A percentile compares a stretch with the other conserved stretches of the same genome.
These are phyloP conservation scores for Lepidostoma basale DNA, from an alignment of 1,140 invertebrate genomes.

Conservation along the genomic window DNA sequence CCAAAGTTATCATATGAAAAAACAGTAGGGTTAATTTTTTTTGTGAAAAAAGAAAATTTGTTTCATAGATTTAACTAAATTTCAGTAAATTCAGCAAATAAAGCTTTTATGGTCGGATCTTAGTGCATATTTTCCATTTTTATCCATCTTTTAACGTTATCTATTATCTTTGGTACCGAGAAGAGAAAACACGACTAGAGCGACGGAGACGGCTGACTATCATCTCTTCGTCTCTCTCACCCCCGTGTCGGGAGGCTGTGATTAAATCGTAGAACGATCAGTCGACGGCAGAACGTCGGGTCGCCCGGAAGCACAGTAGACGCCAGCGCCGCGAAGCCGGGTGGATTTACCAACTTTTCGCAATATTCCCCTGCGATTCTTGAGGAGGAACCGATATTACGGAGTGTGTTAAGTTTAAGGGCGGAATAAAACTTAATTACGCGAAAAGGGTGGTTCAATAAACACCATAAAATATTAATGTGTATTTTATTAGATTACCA, in stretches of 20 bases:
- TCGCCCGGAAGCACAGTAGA: neutral
- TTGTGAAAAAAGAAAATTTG: too few relatives aligned
- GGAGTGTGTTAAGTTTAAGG: conserved; percentile 6
- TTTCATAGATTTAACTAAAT: too few relatives aligned
- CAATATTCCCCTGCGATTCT: conserved; percentile 11
- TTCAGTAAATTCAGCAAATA: too few relatives aligned
- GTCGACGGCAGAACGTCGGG: conserved; percentile 22
- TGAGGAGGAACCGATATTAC: neutral
- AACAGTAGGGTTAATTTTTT: too few relatives aligned
- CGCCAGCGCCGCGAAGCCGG: neutral
- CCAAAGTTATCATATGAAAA: too few relatives aligned
- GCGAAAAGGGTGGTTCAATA: neutral
- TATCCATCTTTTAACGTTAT: conserved; percentile 9
- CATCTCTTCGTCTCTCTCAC: conserved; percentile 10
- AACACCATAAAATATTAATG: neutral
- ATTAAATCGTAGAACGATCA: conserved; percentile 33
- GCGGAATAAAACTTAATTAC: conserved; percentile 8
- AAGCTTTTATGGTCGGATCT: conserved; percentile 12
- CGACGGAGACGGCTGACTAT: neutral
- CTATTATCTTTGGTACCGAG: conserved; percentile 16
- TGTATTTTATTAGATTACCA: neutral
- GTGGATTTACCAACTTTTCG: conserved; percentile 1
- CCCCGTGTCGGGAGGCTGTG: conserved; percentile 20
- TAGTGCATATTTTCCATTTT: conserved; percentile 19
- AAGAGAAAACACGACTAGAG: conserved; percentile 8